A percentile compares a stretch with the other conserved stretches of the same genome.
These are phyloP conservation scores for Achatina immaculata DNA, from an alignment of 1,140 invertebrate species.

Conservation along the genomic window DNA sequence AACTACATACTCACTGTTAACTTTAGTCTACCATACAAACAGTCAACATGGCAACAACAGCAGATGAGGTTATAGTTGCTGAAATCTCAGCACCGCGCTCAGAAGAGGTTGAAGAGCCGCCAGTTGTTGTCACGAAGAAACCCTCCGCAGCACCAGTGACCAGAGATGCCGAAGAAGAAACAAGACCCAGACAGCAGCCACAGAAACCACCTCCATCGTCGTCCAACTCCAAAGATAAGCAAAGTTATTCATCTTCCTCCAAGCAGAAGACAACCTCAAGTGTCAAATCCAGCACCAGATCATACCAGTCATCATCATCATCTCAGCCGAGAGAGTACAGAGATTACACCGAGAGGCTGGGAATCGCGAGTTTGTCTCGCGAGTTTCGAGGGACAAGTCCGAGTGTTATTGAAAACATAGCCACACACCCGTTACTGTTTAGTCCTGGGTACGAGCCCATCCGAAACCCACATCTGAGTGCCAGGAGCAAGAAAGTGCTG, in stretches of 20 bases:
- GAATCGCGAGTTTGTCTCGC: conserved; percentile 40
- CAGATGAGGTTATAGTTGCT: not conserved
- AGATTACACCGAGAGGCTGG: conserved; percentile 39
- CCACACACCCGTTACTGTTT: conserved; percentile 59
- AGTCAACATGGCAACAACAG: conserved; percentile 17
- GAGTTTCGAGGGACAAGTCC: conserved; percentile 62
- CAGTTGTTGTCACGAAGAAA: conserved; percentile 36
- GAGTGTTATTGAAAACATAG: conserved; percentile 62
- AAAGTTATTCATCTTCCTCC: conserved; percentile 21
- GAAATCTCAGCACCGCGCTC: conserved; percentile 2
- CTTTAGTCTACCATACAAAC: too few relatives aligned
- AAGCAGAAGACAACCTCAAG: conserved; percentile 28
- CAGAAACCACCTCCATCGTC: conserved; percentile 32
- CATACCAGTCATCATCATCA: conserved; percentile 29
- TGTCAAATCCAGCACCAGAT: conserved; percentile 17
- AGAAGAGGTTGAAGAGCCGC: not conserved
- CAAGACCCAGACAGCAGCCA: conserved; percentile 38
- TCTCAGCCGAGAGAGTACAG: conserved; percentile 37
- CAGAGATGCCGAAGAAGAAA: conserved; percentile 27
- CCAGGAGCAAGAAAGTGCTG: conserved; percentile 63
- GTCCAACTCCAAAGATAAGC: conserved; percentile 24
- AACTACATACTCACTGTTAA: too few relatives aligned
- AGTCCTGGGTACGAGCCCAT: conserved; percentile 53
- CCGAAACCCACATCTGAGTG: conserved; percentile 54
- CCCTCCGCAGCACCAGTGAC: conserved; percentile 32